Evolutionary conservation across 2,113 vertebrate genomes (phyloP).

Genomic region (Xenopus borealis): DNA sequence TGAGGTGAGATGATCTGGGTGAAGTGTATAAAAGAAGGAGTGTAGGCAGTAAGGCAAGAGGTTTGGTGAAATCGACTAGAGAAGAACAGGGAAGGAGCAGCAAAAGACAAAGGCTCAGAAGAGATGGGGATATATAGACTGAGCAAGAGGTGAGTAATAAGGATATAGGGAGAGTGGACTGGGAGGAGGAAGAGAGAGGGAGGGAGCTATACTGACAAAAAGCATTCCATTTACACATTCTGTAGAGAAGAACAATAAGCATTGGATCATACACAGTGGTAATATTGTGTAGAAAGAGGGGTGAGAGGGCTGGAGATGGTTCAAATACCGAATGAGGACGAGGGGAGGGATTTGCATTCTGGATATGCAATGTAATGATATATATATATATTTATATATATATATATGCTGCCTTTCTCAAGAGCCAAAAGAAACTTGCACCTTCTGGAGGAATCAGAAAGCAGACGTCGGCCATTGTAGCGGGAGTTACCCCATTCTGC

Average conservation of each 20-base stretch:
- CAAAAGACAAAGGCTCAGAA: background rate
- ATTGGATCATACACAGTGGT: constrained; percentile 42
- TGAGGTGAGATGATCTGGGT: background rate
- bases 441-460: constrained; percentile 16
- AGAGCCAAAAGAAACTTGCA: constrained; percentile 32
- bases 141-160: background rate
- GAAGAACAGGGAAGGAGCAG: background rate
- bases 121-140: constrained; percentile 1
- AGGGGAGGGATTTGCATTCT: constrained; percentile 36
- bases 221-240: constrained; percentile 43
- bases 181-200: background rate
- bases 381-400: constrained; percentile 30
- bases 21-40: background rate
- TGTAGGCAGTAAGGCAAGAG: background rate
- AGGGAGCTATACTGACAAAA: constrained; percentile 38
- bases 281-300: constrained; percentile 39
- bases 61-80: background rate
- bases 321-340: constrained; percentile 39
- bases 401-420: constrained; percentile 26
- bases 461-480: constrained; percentile 13
- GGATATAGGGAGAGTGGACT: background rate
- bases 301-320: constrained; percentile 5
- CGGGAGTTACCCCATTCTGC: background rate
- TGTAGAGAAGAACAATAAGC: constrained; percentile 24
- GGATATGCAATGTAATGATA: constrained; percentile 39